Evolutionary conservation across 2,888 invertebrate species (phyloP).

Genomic region (Troglohyphantes excavatus): DNA sequence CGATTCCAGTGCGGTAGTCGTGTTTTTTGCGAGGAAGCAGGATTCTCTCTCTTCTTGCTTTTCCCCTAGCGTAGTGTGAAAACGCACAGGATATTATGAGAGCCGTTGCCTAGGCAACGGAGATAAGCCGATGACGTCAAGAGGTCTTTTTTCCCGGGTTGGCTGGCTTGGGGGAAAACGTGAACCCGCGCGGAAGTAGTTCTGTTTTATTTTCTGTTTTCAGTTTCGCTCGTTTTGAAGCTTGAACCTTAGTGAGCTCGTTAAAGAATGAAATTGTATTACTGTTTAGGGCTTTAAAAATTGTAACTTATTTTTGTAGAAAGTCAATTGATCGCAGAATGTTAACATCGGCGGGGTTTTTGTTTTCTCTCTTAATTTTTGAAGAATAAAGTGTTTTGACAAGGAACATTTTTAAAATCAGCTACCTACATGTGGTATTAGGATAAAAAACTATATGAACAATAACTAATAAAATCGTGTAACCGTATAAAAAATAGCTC

Average conservation of each 20-base stretch:
- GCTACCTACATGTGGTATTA: too few species aligned
- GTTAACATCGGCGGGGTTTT: too few species aligned
- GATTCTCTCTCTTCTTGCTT: not conserved
- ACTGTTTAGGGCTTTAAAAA: not conserved
- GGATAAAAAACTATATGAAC: too few species aligned
- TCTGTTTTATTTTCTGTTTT: slow-evolving; percentile 5
- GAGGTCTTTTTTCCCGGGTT: slow-evolving; percentile 48
- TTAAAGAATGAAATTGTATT: not conserved
- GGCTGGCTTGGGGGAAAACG: slow-evolving; percentile 45
- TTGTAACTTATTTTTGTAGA: too few species aligned
- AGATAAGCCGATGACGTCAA: slow-evolving; percentile 76
- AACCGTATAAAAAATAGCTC: too few species aligned
- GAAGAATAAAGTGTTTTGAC: too few species aligned
- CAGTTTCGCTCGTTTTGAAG: too few species aligned
- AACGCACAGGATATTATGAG: slow-evolving; percentile 69
- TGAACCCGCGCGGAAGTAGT: slow-evolving; percentile 25
- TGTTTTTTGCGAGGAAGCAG: too few species aligned
- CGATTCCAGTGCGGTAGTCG: not conserved
- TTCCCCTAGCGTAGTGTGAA: not conserved
- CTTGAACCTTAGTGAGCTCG: not conserved
- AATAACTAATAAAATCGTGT: too few species aligned
- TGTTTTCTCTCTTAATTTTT: too few species aligned
- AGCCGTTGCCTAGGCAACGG: slow-evolving; percentile 55
- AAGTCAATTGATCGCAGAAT: too few species aligned
- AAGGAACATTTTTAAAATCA: too few species aligned